These are phyloP conservation scores for Pseudopleuronectes americanus DNA, from an alignment of 2,797 vertebrate genomes.

Conservation along the genomic window DNA sequence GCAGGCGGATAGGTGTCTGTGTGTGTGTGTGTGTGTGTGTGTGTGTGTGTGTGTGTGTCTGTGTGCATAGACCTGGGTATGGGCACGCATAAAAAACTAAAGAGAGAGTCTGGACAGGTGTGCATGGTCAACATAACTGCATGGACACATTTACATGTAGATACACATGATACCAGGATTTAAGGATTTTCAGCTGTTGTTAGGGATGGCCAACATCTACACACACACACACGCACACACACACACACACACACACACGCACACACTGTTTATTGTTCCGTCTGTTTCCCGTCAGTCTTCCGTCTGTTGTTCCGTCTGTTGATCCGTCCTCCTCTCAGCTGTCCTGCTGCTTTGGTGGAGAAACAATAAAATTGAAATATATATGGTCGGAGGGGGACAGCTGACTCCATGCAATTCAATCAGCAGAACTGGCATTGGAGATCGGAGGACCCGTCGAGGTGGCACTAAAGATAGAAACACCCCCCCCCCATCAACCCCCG, in stretches of 20 bases:
- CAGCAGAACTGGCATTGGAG: conserved; percentile 49
- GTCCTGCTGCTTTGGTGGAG: neutral
- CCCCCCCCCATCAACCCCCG: neutral
- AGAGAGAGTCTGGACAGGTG: neutral
- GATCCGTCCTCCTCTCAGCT: neutral
- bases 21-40: neutral
- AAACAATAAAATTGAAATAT: conserved; percentile 4
- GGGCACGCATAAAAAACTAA: neutral
- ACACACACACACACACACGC: conserved; percentile 5
- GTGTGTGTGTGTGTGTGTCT: neutral
- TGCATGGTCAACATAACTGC: neutral
- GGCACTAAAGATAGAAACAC: conserved; percentile 78
- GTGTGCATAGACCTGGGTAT: neutral
- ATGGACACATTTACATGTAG: neutral
- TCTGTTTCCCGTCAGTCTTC: neutral
- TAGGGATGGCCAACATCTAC: neutral
- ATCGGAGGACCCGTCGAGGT: conserved; percentile 50
- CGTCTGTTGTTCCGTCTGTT: neutral
- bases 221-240: conserved; percentile 8
- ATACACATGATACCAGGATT: neutral
- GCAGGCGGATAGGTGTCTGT: neutral
- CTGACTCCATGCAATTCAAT: conserved; percentile 86
- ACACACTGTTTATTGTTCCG: neutral
- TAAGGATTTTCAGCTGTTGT: no score
- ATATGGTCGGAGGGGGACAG: conserved; percentile 45